Evolutionary conservation across 2,888 invertebrate genomes (phyloP), one percentile per base, ranked within the genome.

Genomic region (Clanis bilineata): DNA sequence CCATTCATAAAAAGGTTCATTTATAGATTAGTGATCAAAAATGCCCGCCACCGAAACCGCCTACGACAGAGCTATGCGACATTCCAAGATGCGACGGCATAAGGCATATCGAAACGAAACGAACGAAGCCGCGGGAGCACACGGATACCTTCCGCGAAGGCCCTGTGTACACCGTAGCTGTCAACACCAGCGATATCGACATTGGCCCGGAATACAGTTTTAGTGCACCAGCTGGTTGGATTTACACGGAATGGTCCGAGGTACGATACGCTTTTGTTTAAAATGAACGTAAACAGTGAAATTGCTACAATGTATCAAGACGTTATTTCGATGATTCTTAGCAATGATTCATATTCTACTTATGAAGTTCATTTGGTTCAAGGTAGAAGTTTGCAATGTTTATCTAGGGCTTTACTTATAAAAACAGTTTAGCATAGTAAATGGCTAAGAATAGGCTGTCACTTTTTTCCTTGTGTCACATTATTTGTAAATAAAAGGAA

Each of bases 191-290:
- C 0, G 84, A 85, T 18, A 61, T 75, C 18, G 85, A 88, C 59
- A 71, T 89, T 18, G 90, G 90, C 36, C 90, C 90, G 0, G 85
- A 86, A 66, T 90, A 91, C 47, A 85, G 79, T n/a, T 85, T 86
- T 32, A 85, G 82, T 69, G 77, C 82, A 41, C 79, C 84, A 9
- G 82, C 83, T 45, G 88, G 93, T 38, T 94, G 94, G 94, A 90
- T 94, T 56, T 92, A 86, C 60, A 93, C 94, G 0, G 93, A 93
- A 12, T 94, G 94, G 94, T 92, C 93, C 9, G 92, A 93, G 86
- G 94, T 93, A 74, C 69, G 80, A 67, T 28, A 22, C 38, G 15
- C 43, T 23, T 39, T 38, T 21, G 36, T 25, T 15, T 56, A 32
- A 10, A 15, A 18, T 0, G 12, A 18, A 3, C 9, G 6, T 32